Percentiles rank a stretch among this genome's conserved stretches.
These are phyloP conservation scores for Phocides pigmalion DNA, from an alignment of 1,140 invertebrate species.

Conservation along the genomic window DNA sequence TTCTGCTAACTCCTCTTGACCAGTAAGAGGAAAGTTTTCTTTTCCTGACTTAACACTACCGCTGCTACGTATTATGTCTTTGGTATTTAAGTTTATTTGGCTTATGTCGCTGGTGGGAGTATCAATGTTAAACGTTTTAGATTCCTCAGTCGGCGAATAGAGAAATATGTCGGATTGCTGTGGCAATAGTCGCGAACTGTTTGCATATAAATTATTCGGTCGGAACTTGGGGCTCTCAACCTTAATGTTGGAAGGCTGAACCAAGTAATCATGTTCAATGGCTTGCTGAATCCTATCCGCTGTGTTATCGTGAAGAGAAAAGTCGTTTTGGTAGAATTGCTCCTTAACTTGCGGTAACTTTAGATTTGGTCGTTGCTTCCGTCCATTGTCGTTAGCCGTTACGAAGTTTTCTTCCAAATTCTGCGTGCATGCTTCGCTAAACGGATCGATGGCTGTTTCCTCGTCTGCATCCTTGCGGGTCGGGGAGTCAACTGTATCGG, in stretches of 20 bases:
- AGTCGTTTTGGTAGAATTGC: constrained; percentile 78
- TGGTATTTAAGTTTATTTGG: constrained; percentile 75
- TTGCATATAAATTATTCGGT: constrained; percentile 77
- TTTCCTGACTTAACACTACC: constrained; percentile 74
- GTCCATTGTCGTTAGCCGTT: constrained; percentile 47
- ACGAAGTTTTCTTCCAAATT: constrained; percentile 72
- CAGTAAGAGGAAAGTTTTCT: constrained; percentile 66
- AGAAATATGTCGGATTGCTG: constrained; percentile 72
- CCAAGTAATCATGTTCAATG: constrained; percentile 84
- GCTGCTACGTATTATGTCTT: constrained; percentile 63
- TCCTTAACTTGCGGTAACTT: constrained; percentile 70
- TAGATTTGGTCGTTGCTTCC: constrained; percentile 61
- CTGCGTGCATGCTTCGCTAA: constrained; percentile 79
- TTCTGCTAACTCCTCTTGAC: constrained; percentile 91
- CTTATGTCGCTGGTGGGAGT: constrained; percentile 79
- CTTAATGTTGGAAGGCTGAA: constrained; percentile 85
- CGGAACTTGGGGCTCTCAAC: constrained; percentile 79
- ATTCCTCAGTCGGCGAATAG: constrained; percentile 77
- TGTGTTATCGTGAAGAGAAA: constrained; percentile 57
- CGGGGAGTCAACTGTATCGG: constrained; percentile 69
- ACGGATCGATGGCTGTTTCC: constrained; percentile 63
- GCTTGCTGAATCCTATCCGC: constrained; percentile 78
- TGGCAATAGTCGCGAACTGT: constrained; percentile 74
- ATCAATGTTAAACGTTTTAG: constrained; percentile 72
- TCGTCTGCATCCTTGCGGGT: constrained; percentile 41